phyloP scores from a whole-genome alignment of 2,113 vertebrate species.

The Nannospalax galili region DNA sequence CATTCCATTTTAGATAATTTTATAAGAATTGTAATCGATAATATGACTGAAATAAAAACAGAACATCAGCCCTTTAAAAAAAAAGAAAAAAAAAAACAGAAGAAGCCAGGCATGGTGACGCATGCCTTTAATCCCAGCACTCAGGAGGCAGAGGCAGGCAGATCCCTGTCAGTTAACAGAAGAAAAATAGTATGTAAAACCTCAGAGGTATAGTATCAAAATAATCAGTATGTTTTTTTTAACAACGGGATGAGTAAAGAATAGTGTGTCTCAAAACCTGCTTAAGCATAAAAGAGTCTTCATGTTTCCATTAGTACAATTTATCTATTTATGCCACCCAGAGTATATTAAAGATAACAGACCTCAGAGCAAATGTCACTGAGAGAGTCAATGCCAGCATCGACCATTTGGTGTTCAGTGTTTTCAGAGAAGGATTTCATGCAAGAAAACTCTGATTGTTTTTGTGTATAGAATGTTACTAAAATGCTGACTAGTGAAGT shows the following conservation, averaged over 20 bases:
- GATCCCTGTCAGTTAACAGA: no score
- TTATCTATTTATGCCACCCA: slow-evolving; percentile 21
- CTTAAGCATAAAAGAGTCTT: neutral
- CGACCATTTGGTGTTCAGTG: neutral
- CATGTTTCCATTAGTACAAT: neutral
- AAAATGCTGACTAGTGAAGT: neutral
- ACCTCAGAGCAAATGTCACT: neutral
- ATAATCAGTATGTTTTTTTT: neutral
- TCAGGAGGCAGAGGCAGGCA: no score
- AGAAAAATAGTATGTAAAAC: neutral
- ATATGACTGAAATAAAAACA: neutral
- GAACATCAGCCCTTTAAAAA: neutral
- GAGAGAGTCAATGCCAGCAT: neutral
- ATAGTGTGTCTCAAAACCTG: neutral
- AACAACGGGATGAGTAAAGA: slow-evolving; percentile 14
- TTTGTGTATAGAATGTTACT: neutral
- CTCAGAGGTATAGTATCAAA: neutral
- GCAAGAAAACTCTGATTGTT: slow-evolving; percentile 46
- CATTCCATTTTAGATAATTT: neutral
- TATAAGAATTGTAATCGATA: neutral
- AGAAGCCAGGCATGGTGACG: no score
- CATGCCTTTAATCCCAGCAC: no score
- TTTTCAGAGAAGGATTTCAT: slow-evolving; percentile 49
- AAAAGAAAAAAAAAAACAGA: no score
- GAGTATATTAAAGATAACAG: neutral